A percentile compares a stretch with the other conserved stretches of the same genome.
These are phyloP conservation scores for Manis javanica DNA, from an alignment of 2,797 vertebrate species.

Conservation along the genomic window DNA sequence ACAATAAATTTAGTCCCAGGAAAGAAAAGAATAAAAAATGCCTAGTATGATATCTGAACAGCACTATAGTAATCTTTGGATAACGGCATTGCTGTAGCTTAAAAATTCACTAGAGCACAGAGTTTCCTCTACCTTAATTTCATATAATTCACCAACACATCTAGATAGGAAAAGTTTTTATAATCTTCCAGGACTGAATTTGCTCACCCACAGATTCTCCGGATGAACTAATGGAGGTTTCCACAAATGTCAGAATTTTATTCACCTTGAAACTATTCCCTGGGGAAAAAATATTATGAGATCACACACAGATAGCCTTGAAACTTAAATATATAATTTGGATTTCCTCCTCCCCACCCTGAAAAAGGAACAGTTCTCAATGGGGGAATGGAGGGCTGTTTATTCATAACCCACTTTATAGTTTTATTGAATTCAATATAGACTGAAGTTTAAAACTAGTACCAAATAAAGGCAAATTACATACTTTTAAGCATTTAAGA, in stretches of 20 bases:
- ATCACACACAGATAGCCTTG: background rate
- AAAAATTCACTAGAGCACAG: background rate
- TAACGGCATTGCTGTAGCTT: background rate
- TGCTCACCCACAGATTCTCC: background rate
- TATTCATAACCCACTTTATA: background rate
- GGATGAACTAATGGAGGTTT: background rate
- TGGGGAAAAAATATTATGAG: background rate
- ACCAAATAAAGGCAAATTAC: background rate
- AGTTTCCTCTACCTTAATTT: background rate
- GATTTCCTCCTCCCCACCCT: background rate
- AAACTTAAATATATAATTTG: slow-evolving; percentile 7
- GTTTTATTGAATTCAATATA: background rate
- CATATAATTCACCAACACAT: background rate
- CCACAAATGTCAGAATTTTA: background rate
- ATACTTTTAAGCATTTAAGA: background rate
- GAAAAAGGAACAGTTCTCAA: slow-evolving; percentile 9
- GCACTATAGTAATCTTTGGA: background rate
- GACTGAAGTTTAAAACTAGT: slow-evolving; percentile 16
- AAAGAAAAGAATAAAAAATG: background rate
- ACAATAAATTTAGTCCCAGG: background rate
- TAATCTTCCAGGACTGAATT: background rate
- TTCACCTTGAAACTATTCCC: background rate
- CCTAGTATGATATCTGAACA: background rate
- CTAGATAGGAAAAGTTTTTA: background rate
- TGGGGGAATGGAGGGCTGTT: background rate